phyloP scores from a whole-genome alignment of 2,113 vertebrate genomes.

The Xiphorhynchus elegans region DNA sequence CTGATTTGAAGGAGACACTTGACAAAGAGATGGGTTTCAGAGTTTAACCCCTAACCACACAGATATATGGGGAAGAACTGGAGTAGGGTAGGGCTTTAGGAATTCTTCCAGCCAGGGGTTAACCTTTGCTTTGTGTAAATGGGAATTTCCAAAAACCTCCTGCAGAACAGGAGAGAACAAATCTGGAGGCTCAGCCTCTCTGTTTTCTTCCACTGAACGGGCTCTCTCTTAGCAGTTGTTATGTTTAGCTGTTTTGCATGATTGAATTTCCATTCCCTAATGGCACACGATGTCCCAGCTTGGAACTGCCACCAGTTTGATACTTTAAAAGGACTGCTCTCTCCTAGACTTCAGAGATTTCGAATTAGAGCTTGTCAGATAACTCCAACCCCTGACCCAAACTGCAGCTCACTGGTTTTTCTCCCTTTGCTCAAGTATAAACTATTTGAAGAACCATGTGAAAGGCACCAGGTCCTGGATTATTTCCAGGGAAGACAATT shows the following conservation, averaged over 20 bases:
- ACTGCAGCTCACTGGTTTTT: background rate
- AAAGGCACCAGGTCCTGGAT: background rate
- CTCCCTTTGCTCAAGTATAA: background rate
- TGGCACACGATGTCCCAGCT: background rate
- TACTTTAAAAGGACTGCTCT: slow-evolving; percentile 13
- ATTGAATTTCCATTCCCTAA: slow-evolving; percentile 10
- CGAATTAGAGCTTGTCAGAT: background rate
- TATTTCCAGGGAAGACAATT: background rate
- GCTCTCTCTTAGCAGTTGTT: background rate
- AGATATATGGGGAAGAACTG: background rate
- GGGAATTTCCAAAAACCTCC: background rate
- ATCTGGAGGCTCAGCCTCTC: background rate
- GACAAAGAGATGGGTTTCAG: background rate
- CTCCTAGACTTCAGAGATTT: background rate
- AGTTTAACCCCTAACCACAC: background rate
- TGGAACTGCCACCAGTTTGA: background rate
- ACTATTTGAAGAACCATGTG: background rate
- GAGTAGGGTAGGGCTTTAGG: background rate
- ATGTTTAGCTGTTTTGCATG: slow-evolving; percentile 1
- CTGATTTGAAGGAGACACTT: background rate
- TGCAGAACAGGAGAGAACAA: background rate
- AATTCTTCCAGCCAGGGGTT: background rate
- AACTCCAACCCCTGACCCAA: background rate
- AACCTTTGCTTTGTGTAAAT: background rate
- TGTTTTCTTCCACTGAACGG: background rate